Conservation (phyloP, 2,888 invertebrate species). For the Rhagonycha fulva region DNA sequence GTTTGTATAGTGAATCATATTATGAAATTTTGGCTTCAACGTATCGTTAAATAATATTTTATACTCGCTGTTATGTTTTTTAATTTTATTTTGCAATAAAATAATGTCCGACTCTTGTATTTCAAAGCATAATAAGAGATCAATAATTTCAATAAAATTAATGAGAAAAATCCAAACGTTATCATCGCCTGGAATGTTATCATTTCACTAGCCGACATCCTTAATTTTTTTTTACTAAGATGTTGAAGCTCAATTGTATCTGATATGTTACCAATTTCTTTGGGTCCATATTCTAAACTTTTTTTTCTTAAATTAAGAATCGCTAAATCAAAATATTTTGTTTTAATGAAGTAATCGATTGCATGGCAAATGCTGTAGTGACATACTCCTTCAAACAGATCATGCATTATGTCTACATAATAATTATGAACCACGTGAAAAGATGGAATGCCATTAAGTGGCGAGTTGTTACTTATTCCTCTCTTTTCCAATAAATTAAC, state of each 20-base stretch:
- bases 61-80: slow-evolving; percentile 25
- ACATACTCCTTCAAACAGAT: slow-evolving; percentile 20
- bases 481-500: slow-evolving; percentile 11
- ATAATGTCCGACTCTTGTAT: slow-evolving; percentile 14
- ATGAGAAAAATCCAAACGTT: slow-evolving; percentile 34
- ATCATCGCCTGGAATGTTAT: slow-evolving; percentile 34
- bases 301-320: slow-evolving; percentile 18
- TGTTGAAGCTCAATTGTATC: slow-evolving; percentile 12
- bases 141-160: slow-evolving; percentile 34
- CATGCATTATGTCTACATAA: slow-evolving; percentile 29
- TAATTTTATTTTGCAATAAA: slow-evolving; percentile 19
- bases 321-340: slow-evolving; percentile 24
- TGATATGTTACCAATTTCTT: slow-evolving; percentile 22
- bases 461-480: slow-evolving; percentile 22
- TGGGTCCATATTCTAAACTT: slow-evolving; percentile 22
- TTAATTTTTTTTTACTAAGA: slow-evolving; percentile 20
- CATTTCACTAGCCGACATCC: slow-evolving; percentile 34
- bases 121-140: slow-evolving; percentile 26
- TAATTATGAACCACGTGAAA: slow-evolving; percentile 29
- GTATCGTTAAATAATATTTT: slow-evolving; percentile 25
- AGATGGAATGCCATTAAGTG: slow-evolving; percentile 18
- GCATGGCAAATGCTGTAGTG: slow-evolving; percentile 16
- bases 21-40: slow-evolving; percentile 35
- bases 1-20: slow-evolving; percentile 34
- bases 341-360: slow-evolving; percentile 16